Evolutionary conservation across 2,888 invertebrate species (phyloP).

Genomic region (Linyphia triangularis): DNA sequence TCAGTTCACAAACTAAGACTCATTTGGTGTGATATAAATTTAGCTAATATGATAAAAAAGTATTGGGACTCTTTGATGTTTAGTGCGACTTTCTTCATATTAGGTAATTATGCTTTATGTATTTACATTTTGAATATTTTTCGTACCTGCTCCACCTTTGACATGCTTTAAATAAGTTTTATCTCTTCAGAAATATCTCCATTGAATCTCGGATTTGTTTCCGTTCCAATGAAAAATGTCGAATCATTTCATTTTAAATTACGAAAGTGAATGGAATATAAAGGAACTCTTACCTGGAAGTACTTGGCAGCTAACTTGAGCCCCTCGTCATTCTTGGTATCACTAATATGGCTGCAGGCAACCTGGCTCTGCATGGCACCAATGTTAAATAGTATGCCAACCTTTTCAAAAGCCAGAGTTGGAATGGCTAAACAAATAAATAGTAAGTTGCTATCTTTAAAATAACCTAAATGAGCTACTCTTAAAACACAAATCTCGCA

Average conservation of each 20-base stretch:
- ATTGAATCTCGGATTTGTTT: too few species aligned
- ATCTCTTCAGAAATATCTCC: too few species aligned
- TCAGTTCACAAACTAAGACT: too few species aligned
- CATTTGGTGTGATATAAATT: too few species aligned
- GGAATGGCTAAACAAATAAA: slow-evolving; percentile 64
- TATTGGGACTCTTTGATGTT: not conserved
- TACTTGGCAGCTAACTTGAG: slow-evolving; percentile 94
- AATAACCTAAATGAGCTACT: too few species aligned
- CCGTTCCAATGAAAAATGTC: too few species aligned
- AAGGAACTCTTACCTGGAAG: slow-evolving; percentile 85
- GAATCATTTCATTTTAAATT: not conserved
- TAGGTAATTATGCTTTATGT: not conserved
- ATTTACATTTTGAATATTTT: not conserved
- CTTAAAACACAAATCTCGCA: too few species aligned
- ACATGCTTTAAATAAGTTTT: too few species aligned
- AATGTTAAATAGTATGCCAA: slow-evolving; percentile 97
- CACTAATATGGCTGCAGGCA: slow-evolving; percentile 90
- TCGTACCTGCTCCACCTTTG: not conserved
- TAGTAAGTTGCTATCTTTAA: too few species aligned
- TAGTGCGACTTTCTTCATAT: not conserved
- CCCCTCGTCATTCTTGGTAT: slow-evolving; percentile 91
- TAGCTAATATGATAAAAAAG: not conserved
- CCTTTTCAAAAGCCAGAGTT: slow-evolving; percentile 90
- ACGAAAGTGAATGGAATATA: not conserved
- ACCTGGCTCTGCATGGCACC: slow-evolving; percentile 94